phyloP scores from a whole-genome alignment of 1,140 invertebrate genomes.

The Formica selysi region DNA sequence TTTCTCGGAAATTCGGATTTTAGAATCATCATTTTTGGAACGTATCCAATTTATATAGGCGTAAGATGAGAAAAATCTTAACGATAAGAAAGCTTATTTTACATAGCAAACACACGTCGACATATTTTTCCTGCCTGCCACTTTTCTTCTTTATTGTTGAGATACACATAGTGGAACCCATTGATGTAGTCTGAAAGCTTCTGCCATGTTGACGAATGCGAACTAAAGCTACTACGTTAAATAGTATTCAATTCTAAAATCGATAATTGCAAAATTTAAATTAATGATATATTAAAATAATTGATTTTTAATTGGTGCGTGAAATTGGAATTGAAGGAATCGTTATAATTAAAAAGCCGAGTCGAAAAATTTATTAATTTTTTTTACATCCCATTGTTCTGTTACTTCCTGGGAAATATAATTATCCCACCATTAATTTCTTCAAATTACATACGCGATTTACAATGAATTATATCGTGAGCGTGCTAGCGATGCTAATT shows the following conservation, averaged over 20 bases:
- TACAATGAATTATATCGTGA: constrained; percentile 24
- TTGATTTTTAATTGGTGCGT: too few species aligned
- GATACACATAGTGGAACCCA: background rate
- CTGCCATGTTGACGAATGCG: constrained; percentile 21
- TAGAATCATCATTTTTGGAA: background rate
- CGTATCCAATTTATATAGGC: constrained; percentile 1
- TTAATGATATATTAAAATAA: too few species aligned
- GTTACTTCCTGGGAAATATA: background rate
- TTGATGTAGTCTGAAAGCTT: constrained; percentile 18
- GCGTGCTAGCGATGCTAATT: constrained; percentile 23
- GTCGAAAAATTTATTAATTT: background rate
- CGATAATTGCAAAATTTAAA: too few species aligned
- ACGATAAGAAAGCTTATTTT: background rate
- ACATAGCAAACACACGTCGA: constrained; percentile 1
- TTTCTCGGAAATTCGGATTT: background rate
- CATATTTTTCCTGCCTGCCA: background rate
- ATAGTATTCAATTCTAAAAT: background rate
- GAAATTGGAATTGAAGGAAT: too few species aligned
- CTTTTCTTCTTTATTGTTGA: constrained; percentile 12
- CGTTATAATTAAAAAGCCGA: background rate
- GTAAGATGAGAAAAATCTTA: background rate
- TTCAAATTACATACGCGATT: constrained; percentile 40
- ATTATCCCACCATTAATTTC: constrained; percentile 4
- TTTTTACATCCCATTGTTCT: background rate
- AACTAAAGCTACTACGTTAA: background rate